Conservation (phyloP, 2,888 invertebrate species). For the Panopea generosa region DNA sequence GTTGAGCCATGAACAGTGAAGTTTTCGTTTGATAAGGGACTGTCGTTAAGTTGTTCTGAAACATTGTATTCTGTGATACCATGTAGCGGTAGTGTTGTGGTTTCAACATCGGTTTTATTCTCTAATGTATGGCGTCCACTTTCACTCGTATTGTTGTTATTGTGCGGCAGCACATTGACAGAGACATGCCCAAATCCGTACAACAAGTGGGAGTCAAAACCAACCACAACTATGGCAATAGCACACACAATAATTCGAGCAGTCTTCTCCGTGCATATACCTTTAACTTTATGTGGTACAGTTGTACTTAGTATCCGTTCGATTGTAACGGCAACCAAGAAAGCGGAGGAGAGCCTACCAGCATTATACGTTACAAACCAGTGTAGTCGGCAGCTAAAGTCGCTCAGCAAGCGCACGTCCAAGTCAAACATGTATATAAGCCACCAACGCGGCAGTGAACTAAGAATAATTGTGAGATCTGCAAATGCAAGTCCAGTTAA, state of each 20-base stretch:
- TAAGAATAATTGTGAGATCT: not conserved
- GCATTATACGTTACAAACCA: constrained; percentile 16
- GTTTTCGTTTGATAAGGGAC: not conserved
- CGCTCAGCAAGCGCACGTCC: constrained; percentile 26
- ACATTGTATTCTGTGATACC: not conserved
- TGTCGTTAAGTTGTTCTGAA: not conserved
- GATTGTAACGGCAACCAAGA: constrained; percentile 32
- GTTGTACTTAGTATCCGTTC: constrained; percentile 39
- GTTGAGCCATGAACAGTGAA: not conserved
- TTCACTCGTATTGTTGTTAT: not conserved
- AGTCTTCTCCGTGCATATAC: constrained; percentile 24
- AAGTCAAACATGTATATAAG: constrained; percentile 28
- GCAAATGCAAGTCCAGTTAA: too few relatives aligned
- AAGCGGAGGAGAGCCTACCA: constrained; percentile 7
- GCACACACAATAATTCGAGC: constrained; percentile 9
- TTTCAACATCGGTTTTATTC: not conserved
- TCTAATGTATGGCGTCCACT: not conserved
- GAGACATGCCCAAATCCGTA: constrained; percentile 17
- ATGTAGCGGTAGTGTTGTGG: not conserved
- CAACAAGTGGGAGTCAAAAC: constrained; percentile 17
- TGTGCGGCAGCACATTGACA: too few relatives aligned
- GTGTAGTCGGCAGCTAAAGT: constrained; percentile 29
- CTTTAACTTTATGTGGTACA: constrained; percentile 35
- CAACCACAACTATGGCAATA: constrained; percentile 8
- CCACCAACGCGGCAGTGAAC: constrained; percentile 41